Conservation (phyloP, 2,888 invertebrate genomes). For the Rutpela maculata region DNA sequence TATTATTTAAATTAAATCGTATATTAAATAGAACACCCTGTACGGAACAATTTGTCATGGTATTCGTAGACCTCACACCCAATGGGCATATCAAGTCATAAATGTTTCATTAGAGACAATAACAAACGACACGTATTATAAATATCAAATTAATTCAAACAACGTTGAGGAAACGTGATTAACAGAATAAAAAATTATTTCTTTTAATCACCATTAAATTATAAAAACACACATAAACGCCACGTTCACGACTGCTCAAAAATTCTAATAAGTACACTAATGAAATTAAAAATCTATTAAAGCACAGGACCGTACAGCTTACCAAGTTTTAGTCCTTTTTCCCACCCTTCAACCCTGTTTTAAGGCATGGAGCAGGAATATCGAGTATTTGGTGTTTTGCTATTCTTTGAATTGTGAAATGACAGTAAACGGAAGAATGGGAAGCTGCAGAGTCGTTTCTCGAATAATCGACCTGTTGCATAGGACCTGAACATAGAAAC, state of each 20-base stretch:
- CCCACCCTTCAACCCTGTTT: too few species aligned
- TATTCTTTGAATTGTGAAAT: too few species aligned
- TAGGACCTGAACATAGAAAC: too few species aligned
- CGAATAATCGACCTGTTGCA: too few species aligned
- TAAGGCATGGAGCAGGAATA: too few species aligned
- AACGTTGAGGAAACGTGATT: constrained; percentile 27
- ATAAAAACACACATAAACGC: background rate
- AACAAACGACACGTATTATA: constrained; percentile 23
- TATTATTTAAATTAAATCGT: background rate
- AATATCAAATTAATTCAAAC: constrained; percentile 30
- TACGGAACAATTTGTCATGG: constrained; percentile 16
- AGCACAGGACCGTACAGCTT: background rate
- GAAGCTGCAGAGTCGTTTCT: too few species aligned
- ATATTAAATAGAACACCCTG: background rate
- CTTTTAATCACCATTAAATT: constrained; percentile 24
- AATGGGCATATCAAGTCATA: constrained; percentile 22
- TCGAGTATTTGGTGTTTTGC: too few species aligned
- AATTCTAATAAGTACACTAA: background rate
- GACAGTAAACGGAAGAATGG: too few species aligned
- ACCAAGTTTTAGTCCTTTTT: too few species aligned
- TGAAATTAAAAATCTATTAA: background rate
- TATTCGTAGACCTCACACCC: constrained; percentile 28
- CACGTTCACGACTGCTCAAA: background rate
- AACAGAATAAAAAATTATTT: constrained; percentile 8
- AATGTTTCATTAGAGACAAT: constrained; percentile 21